phyloP scores from a whole-genome alignment of 2,888 invertebrate species.

The Scaptomyza parva region DNA sequence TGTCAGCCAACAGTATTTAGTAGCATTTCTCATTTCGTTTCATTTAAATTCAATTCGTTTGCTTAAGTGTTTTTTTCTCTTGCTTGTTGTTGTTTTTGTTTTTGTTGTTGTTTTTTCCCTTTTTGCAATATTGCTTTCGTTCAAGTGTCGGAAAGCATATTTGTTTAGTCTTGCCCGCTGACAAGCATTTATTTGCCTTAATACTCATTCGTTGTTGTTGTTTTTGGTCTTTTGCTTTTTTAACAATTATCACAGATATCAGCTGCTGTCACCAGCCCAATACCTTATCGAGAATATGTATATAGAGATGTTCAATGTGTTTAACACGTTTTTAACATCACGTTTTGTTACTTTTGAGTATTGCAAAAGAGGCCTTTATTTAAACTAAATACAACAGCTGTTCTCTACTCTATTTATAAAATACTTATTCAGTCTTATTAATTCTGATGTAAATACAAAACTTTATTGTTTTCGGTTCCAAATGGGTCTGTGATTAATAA shows the following conservation, averaged over 20 bases:
- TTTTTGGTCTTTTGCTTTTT: conserved; percentile 12
- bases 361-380: too few species aligned
- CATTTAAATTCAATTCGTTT: conserved; percentile 57
- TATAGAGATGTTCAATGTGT: conserved; percentile 7
- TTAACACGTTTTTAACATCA: conserved; percentile 43
- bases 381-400: too few species aligned
- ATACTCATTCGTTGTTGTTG: conserved; percentile 10
- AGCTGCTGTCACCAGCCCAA: conserved; percentile 10
- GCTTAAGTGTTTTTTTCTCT: conserved; percentile 66
- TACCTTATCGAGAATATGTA: conserved; percentile 1
- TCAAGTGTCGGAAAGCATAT: conserved; percentile 49
- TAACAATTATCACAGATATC: conserved; percentile 26
- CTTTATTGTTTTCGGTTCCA: too few species aligned
- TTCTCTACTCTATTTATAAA: too few species aligned
- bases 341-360: too few species aligned
- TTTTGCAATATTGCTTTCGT: conserved; percentile 44
- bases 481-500: not conserved
- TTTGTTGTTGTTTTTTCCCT: conserved; percentile 25
- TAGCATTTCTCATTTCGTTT: conserved; percentile 39
- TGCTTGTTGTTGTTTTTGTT: conserved; percentile 23
- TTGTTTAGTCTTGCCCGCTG: conserved; percentile 52
- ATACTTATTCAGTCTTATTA: too few species aligned
- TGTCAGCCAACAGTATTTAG: conserved; percentile 49
- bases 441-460: too few species aligned
- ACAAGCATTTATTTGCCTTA: conserved; percentile 44